A percentile compares a stretch with the other conserved stretches of the same genome.
phyloP scores from a whole-genome alignment of 2,113 vertebrate species.

The Romanogobio albipinnatus region DNA sequence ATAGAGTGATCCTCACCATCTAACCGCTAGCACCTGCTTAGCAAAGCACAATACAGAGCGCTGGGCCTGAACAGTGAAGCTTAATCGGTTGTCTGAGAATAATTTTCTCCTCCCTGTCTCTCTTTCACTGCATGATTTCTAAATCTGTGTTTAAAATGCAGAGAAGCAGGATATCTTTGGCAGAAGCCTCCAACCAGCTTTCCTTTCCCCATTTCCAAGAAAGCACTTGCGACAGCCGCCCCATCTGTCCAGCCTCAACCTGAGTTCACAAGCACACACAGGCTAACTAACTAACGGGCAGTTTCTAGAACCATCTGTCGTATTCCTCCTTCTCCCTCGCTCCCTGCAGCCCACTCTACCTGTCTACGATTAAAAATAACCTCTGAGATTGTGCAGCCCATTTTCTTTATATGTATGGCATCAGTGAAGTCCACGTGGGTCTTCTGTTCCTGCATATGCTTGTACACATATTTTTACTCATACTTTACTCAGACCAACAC shows the following conservation, averaged over 20 bases:
- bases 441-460: slow-evolving; percentile 18
- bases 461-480: slow-evolving; percentile 9
- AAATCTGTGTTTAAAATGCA: slow-evolving; percentile 79
- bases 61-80: slow-evolving; percentile 3
- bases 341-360: slow-evolving; percentile 26
- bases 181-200: slow-evolving; percentile 67
- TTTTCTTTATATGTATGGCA: slow-evolving; percentile 33
- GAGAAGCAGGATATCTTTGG: slow-evolving; percentile 73
- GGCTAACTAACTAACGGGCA: slow-evolving; percentile 61
- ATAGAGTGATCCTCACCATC: background rate
- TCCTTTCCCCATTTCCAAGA: slow-evolving; percentile 59
- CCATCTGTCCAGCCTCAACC: slow-evolving; percentile 69
- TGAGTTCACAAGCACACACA: slow-evolving; percentile 57
- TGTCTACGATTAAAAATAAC: slow-evolving; percentile 41
- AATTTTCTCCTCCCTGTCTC: slow-evolving; percentile 14
- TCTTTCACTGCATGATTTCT: slow-evolving; percentile 67
- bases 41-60: slow-evolving; percentile 6
- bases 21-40: slow-evolving; percentile 38
- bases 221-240: slow-evolving; percentile 42
- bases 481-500: background rate
- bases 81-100: slow-evolving; percentile 25
- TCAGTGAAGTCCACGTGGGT: background rate
- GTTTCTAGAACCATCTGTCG: slow-evolving; percentile 66
- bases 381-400: background rate
- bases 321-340: slow-evolving; percentile 37